Evolutionary conservation across 2,888 invertebrate genomes (phyloP).

Genomic region (Resseliella maxima): DNA sequence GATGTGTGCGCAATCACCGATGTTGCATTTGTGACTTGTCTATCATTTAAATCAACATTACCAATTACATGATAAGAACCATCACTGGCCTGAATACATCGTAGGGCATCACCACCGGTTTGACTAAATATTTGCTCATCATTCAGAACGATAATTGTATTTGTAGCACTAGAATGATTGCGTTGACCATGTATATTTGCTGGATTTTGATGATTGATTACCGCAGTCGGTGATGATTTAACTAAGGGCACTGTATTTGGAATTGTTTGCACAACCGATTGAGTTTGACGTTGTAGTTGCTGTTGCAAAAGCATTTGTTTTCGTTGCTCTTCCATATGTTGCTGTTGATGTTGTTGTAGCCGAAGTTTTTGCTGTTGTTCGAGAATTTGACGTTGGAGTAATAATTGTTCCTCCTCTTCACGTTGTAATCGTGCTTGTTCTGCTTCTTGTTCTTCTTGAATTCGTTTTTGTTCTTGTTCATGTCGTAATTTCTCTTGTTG

Average conservation of each 20-base stretch:
- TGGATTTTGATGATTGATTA: slow-evolving; percentile 25
- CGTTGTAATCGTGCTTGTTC: neutral
- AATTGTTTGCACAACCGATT: slow-evolving; percentile 46
- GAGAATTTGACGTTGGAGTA: neutral
- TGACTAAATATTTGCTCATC: slow-evolving; percentile 18
- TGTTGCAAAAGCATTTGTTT: slow-evolving; percentile 25
- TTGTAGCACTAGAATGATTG: neutral
- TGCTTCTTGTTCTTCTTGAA: slow-evolving; percentile 7
- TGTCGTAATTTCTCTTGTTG: slow-evolving; percentile 16
- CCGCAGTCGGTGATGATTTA: slow-evolving; percentile 4
- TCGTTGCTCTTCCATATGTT: slow-evolving; percentile 1
- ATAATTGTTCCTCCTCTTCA: neutral
- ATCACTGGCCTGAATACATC: slow-evolving; percentile 34
- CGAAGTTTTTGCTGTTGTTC: slow-evolving; percentile 22
- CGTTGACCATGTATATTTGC: neutral
- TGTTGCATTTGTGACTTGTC: slow-evolving; percentile 42
- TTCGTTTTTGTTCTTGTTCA: neutral
- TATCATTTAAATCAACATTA: neutral
- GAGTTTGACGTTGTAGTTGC: slow-evolving; percentile 22
- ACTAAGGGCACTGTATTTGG: slow-evolving; percentile 16
- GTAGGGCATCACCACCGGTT: neutral
- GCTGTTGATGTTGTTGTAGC: slow-evolving; percentile 15
- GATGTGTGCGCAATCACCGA: slow-evolving; percentile 48
- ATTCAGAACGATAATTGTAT: slow-evolving; percentile 12
- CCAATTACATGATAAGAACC: neutral